These are phyloP conservation scores for Agriopis leucophaearia DNA, from an alignment of 2,888 invertebrate species.

Conservation along the genomic window DNA sequence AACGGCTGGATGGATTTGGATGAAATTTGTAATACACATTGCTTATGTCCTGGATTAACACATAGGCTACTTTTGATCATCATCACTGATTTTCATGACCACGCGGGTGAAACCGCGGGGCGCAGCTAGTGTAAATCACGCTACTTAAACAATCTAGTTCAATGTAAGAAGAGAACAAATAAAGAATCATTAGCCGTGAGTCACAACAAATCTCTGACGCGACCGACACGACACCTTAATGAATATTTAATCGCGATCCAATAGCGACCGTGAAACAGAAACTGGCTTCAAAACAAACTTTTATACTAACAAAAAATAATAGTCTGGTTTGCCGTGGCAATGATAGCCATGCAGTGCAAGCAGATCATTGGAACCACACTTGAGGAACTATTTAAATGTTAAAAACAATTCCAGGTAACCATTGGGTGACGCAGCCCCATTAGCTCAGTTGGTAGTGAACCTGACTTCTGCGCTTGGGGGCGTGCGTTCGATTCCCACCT, in stretches of 20 bases:
- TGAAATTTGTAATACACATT: no score
- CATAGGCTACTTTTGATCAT: no score
- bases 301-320: neutral
- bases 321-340: neutral
- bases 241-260: conserved; percentile 16
- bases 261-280: conserved; percentile 15
- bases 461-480: no score
- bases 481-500: no score
- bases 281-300: neutral
- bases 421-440: no score
- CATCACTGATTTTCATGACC: no score
- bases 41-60: no score
- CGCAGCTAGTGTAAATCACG: neutral
- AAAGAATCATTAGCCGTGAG: conserved; percentile 9
- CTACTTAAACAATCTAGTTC: neutral
- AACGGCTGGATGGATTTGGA: no score
- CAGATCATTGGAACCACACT: neutral
- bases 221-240: conserved; percentile 15
- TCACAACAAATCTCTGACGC: conserved; percentile 16
- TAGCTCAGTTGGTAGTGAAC: no score
- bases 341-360: neutral
- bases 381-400: no score
- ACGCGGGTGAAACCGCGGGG: no score
- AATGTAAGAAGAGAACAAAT: conserved; percentile 2
- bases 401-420: no score